Evolutionary conservation across 2,888 invertebrate species (phyloP).

Genomic region (Drosophila falleni): DNA sequence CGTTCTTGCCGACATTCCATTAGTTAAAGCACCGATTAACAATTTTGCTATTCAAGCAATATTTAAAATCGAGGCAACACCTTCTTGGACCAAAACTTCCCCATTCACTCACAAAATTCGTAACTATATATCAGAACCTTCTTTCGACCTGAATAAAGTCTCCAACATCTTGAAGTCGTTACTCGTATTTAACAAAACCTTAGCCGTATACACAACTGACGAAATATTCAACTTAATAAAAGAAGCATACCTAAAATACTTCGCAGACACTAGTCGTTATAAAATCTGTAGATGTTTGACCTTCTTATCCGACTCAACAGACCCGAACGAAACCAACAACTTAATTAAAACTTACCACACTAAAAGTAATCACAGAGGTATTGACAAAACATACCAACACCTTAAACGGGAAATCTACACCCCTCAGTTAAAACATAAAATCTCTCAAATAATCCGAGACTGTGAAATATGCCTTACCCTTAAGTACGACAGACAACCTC

Average conservation of each 20-base stretch:
- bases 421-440: background rate
- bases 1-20: no score
- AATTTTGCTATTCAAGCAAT: background rate
- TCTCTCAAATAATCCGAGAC: background rate
- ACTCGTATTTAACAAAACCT: background rate
- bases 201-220: background rate
- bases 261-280: background rate
- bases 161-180: background rate
- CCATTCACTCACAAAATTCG: background rate
- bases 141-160: background rate
- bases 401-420: background rate
- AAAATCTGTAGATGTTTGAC: background rate
- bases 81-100: background rate
- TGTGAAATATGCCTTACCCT: constrained; percentile 26
- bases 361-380: background rate
- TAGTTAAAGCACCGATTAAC: background rate
- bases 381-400: background rate
- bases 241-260: background rate
- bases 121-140: background rate
- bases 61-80: background rate
- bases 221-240: background rate
- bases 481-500: constrained; percentile 40
- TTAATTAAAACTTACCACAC: background rate
- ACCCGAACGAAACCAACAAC: background rate
- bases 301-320: background rate